Evolutionary conservation across 1,140 invertebrate species (phyloP), one percentile per base, ranked within the genome.

Genomic region (Nilaparvata lugens): DNA sequence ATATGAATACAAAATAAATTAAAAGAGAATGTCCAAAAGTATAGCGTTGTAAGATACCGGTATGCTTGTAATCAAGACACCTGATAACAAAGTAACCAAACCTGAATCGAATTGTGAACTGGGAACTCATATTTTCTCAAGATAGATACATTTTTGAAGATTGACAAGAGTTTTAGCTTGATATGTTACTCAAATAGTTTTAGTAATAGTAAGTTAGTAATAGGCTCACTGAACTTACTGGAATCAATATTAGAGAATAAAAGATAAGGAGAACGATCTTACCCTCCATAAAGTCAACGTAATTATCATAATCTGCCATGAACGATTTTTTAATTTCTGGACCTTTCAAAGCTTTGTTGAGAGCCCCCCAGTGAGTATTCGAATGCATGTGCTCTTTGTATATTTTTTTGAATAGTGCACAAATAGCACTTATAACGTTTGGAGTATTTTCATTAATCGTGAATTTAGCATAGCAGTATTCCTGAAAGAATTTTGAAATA

Each of bases 231-330:
- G n/a, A n/a, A n/a, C n/a, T n/a, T n/a, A n/a, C n/a, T n/a, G n/a
- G n/a, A n/a, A n/a, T n/a, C n/a, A n/a, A n/a, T n/a, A n/a, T n/a
- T 24, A 25, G 4, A 53, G 28, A 53, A 6, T 3, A 3, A 3
- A 4, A 19, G 16, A 4, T 24, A 55, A 13, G 11, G 11, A 16
- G 24, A 19, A 18, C n/a, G 19, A 68, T 67, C 53, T 69, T 71
- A 81, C 79, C 74, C 52, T 68, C 72, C 14, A 81, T 58, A 72
- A 81, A 83, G 48, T 75, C 71, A 43, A 78, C 65, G 73, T 81
- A 75, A 72, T 70, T 72, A 61, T 70, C 69, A 63, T 82, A 79
- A 63, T 79, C 78, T 48, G 75, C 76, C 35, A 82, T 72, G 64
- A 83, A 83, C 66, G 80, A 75, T 9, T 76, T 66, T 54, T 77